A percentile compares a stretch with the other conserved stretches of the same genome.
phyloP scores from a whole-genome alignment of 2,113 vertebrate genomes.

The Ciconia maguari region DNA sequence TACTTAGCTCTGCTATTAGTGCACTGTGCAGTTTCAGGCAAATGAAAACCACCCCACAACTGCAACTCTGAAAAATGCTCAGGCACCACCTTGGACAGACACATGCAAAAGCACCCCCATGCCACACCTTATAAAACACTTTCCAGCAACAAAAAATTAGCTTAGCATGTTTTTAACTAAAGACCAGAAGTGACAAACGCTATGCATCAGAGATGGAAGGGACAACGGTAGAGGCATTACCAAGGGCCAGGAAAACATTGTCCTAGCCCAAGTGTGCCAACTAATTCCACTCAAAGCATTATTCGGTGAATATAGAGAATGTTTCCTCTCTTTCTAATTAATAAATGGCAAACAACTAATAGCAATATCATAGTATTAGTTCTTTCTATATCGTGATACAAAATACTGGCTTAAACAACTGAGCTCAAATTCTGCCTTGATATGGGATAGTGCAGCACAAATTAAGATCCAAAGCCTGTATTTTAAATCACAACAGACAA shows the following conservation, averaged over 20 bases:
- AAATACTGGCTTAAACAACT: not conserved
- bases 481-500: not conserved
- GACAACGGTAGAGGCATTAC: not conserved
- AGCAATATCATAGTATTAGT: not conserved
- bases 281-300: not conserved
- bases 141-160: not conserved
- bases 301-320: not conserved
- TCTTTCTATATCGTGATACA: not conserved
- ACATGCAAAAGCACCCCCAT: not conserved
- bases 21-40: not conserved
- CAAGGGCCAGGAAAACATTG: not conserved
- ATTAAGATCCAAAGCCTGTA: not conserved
- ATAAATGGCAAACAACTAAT: not conserved
- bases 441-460: not conserved
- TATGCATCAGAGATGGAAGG: not conserved
- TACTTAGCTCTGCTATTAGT: not conserved
- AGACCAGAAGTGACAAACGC: not conserved
- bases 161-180: not conserved
- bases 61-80: not conserved
- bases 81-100: not conserved
- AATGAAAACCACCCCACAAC: not conserved
- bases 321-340: not conserved
- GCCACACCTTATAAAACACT: not conserved
- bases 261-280: not conserved
- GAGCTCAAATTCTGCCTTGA: not conserved